These are phyloP conservation scores for Drymodes brunneopygia DNA, from an alignment of 2,113 vertebrate species.

Conservation along the genomic window DNA sequence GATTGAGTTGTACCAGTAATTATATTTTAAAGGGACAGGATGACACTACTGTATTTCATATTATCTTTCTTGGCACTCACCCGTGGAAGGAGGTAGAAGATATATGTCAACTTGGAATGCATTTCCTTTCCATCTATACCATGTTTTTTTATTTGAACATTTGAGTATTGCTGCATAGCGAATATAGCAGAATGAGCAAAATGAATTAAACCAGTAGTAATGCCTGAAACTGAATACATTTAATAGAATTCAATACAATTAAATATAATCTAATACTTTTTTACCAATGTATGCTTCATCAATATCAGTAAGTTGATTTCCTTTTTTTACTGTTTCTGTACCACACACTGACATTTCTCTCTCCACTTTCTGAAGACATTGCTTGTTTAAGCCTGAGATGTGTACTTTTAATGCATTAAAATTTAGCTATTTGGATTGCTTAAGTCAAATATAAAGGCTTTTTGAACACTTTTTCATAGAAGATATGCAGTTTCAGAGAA, in stretches of 20 bases:
- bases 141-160: background rate
- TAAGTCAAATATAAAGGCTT: background rate
- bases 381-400: background rate
- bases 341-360: background rate
- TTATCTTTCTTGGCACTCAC: background rate
- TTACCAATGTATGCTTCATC: background rate
- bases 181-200: background rate
- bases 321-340: background rate
- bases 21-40: background rate
- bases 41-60: background rate
- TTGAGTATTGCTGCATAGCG: background rate
- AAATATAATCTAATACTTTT: background rate
- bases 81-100: background rate
- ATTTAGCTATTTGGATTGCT: background rate
- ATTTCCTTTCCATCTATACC: background rate
- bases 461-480: background rate
- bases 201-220: background rate
- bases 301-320: background rate
- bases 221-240: background rate
- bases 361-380: background rate
- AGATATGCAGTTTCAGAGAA: background rate
- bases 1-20: background rate
- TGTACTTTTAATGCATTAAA: background rate
- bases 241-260: background rate
- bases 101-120: background rate